Evolutionary conservation across 1,140 invertebrate genomes (phyloP).

Genomic region (Acromyrmex echinatior): DNA sequence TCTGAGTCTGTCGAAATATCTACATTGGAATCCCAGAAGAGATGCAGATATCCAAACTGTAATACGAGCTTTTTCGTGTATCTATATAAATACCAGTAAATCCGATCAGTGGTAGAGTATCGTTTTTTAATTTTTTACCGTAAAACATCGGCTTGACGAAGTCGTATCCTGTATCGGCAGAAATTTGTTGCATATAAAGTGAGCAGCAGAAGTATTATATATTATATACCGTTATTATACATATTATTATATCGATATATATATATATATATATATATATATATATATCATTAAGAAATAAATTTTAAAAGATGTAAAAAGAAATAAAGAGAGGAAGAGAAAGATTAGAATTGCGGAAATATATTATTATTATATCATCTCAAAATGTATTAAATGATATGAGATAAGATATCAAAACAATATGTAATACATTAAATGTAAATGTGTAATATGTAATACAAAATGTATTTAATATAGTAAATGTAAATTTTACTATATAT

Average conservation of each 20-base stretch:
- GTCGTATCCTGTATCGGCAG: neutral
- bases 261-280: neutral
- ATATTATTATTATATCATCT: constrained; percentile 4
- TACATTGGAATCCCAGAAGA: neutral
- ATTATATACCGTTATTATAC: neutral
- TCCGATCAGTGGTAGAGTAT: constrained; percentile 15
- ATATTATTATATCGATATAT: neutral
- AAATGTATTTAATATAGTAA: too few relatives aligned
- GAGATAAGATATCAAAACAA: too few relatives aligned
- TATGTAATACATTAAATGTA: too few relatives aligned
- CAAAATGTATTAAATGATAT: too few relatives aligned
- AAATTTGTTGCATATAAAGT: neutral
- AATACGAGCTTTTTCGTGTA: constrained; percentile 12
- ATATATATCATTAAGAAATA: neutral
- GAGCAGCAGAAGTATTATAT: neutral
- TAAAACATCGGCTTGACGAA: neutral
- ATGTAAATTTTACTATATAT: neutral
- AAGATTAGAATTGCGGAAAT: neutral
- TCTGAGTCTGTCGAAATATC: neutral
- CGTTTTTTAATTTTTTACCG: constrained; percentile 5
- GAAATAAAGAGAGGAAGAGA: neutral
- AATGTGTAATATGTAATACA: too few relatives aligned
- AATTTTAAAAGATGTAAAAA: neutral
- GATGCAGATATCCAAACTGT: constrained; percentile 5
- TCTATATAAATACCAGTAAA: neutral